These are phyloP conservation scores for Aleadryas rufinucha DNA, from an alignment of 2,113 vertebrate species.

Conservation along the genomic window DNA sequence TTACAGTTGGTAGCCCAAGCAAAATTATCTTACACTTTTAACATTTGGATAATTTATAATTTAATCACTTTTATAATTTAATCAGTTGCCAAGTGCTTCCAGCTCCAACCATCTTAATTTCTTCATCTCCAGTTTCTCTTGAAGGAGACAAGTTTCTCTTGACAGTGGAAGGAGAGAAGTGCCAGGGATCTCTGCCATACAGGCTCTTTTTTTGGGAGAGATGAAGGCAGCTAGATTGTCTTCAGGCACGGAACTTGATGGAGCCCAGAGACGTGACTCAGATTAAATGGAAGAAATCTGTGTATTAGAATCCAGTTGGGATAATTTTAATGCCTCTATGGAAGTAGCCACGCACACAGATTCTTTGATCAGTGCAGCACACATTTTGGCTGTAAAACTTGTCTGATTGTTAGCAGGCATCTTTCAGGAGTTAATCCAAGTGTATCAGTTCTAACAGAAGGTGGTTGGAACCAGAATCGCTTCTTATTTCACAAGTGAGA, in stretches of 20 bases:
- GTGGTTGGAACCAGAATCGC: neutral
- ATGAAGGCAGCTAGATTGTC: neutral
- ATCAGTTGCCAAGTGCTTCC: neutral
- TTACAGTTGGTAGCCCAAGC: neutral
- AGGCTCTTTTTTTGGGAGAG: neutral
- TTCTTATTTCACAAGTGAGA: neutral
- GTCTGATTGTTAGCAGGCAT: neutral
- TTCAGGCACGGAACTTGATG: rapidly evolving
- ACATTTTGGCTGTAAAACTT: neutral
- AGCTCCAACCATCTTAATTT: neutral
- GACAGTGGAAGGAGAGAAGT: neutral
- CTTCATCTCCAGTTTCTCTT: neutral
- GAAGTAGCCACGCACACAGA: neutral
- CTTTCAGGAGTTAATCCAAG: neutral
- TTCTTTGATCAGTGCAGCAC: neutral
- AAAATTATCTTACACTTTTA: neutral
- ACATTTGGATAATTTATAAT: neutral
- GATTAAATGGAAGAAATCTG: neutral
- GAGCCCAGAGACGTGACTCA: neutral
- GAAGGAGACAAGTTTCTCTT: neutral
- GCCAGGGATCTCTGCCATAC: neutral
- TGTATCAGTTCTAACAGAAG: neutral
- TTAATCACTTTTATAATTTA: neutral
- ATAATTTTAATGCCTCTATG: neutral
- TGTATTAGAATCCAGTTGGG: neutral